phyloP scores from a whole-genome alignment of 2,888 invertebrate species.

The Volucella inflata region DNA sequence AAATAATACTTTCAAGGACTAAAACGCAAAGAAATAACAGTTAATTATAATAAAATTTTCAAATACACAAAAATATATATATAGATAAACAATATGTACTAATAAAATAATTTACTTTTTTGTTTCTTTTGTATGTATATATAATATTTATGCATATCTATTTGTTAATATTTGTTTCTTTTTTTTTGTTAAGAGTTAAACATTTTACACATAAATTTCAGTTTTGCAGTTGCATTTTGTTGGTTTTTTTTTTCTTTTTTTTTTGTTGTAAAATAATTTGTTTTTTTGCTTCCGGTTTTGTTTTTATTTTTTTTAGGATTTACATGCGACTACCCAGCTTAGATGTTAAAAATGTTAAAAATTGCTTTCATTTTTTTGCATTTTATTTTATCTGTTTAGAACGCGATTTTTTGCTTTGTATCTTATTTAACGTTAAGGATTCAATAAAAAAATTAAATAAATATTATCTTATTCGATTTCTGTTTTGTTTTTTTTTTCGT shows the following conservation, averaged over 20 bases:
- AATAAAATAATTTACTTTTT: constrained; percentile 69
- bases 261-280: constrained; percentile 72
- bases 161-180: constrained; percentile 60
- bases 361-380: constrained; percentile 76
- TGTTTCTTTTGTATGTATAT: constrained; percentile 55
- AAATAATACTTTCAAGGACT: constrained; percentile 62
- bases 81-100: constrained; percentile 69
- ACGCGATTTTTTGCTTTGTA: constrained; percentile 73
- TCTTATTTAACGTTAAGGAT: constrained; percentile 72
- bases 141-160: constrained; percentile 71
- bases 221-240: constrained; percentile 60
- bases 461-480: constrained; percentile 75
- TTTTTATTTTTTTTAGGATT: constrained; percentile 79
- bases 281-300: constrained; percentile 72
- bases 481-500: constrained; percentile 53
- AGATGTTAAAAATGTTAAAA: constrained; percentile 80
- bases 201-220: constrained; percentile 71
- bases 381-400: constrained; percentile 77
- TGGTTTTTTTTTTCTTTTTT: constrained; percentile 43
- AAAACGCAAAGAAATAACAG: constrained; percentile 71
- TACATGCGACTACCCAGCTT: constrained; percentile 84
- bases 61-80: constrained; percentile 68
- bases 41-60: constrained; percentile 59
- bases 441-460: constrained; percentile 77
- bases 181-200: constrained; percentile 59